A percentile compares a stretch with the other conserved stretches of the same genome.
Evolutionary conservation across 2,797 vertebrate genomes (phyloP).

Genomic region (Trachurus trachurus): DNA sequence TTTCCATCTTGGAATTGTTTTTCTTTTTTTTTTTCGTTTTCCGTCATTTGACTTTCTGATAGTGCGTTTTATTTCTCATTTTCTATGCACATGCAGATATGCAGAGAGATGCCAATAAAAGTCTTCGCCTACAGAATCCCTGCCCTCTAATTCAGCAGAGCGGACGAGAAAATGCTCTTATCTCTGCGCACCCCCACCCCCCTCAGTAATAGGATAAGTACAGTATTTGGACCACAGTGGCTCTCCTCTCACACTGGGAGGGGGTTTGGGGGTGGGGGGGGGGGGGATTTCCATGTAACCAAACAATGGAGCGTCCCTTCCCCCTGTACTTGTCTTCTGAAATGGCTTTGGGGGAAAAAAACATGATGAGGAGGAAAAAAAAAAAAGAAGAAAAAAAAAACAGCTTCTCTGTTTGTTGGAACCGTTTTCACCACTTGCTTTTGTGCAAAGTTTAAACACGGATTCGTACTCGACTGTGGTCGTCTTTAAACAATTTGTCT

Average conservation of each 20-base stretch:
- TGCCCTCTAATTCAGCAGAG: slow-evolving; percentile 83
- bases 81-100: slow-evolving; percentile 76
- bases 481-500: background rate
- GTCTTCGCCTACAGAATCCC: slow-evolving; percentile 77
- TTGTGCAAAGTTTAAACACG: slow-evolving; percentile 23
- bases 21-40: slow-evolving; percentile 12
- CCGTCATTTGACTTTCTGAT: slow-evolving; percentile 61
- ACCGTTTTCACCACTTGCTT: slow-evolving; percentile 13
- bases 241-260: slow-evolving; percentile 74
- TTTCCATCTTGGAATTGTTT: slow-evolving; percentile 57
- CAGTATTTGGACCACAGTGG: slow-evolving; percentile 87
- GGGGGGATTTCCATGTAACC: slow-evolving; percentile 77
- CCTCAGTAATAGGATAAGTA: slow-evolving; percentile 88
- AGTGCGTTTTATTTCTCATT: slow-evolving; percentile 79
- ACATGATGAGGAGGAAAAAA: slow-evolving; percentile 16
- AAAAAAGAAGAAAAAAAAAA: slow-evolving; percentile 2
- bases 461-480: background rate
- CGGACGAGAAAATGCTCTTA: slow-evolving; percentile 83
- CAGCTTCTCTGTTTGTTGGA: slow-evolving; percentile 31
- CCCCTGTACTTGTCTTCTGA: slow-evolving; percentile 74
- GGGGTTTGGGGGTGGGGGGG: slow-evolving; percentile 28
- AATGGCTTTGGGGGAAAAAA: slow-evolving; percentile 68
- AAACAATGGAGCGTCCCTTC: slow-evolving; percentile 80
- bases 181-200: slow-evolving; percentile 74
- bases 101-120: slow-evolving; percentile 81